A percentile compares a stretch with the other conserved stretches of the same genome.
Conservation (phyloP, 1,140 invertebrate genomes). For the Geopemphigus sp. region DNA sequence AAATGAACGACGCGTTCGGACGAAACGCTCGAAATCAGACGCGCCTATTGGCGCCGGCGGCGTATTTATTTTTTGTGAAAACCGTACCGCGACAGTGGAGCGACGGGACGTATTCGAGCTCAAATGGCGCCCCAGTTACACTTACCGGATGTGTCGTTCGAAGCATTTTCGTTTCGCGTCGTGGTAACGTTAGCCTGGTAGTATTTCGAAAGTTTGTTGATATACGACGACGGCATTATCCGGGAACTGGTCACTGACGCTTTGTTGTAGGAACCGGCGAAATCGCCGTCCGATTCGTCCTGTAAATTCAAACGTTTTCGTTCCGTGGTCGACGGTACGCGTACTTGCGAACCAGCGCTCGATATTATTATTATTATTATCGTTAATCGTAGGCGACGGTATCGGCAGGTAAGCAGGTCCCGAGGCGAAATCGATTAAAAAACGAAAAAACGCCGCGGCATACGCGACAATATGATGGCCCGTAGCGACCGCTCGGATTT, state of each 20-base stretch:
- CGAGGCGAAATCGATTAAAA: no score
- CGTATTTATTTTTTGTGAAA: no score
- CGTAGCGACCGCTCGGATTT: not conserved
- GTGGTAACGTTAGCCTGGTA: constrained; percentile 54
- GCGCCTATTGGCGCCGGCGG: no score
- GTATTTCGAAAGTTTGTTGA: constrained; percentile 52
- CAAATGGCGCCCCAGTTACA: not conserved
- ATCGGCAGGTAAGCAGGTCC: no score
- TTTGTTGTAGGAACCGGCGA: constrained; percentile 54
- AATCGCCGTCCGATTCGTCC: constrained; percentile 52
- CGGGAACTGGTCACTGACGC: constrained; percentile 52
- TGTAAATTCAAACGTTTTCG: constrained; percentile 37
- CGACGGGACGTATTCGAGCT: no score
- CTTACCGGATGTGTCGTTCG: constrained; percentile 18
- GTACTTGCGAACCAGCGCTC: not conserved
- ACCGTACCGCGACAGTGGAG: no score
- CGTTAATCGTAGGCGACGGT: no score
- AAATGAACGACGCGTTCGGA: no score
- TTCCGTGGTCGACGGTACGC: not conserved
- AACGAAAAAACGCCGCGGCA: no score
- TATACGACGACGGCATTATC: constrained; percentile 52
- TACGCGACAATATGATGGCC: not conserved
- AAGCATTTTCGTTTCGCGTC: not conserved
- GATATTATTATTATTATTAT: no score
- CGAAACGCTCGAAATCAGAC: no score